Evolutionary conservation across 2,888 invertebrate genomes (phyloP), one percentile per base, ranked within the genome.

Genomic region (Euplexia lucipara): DNA sequence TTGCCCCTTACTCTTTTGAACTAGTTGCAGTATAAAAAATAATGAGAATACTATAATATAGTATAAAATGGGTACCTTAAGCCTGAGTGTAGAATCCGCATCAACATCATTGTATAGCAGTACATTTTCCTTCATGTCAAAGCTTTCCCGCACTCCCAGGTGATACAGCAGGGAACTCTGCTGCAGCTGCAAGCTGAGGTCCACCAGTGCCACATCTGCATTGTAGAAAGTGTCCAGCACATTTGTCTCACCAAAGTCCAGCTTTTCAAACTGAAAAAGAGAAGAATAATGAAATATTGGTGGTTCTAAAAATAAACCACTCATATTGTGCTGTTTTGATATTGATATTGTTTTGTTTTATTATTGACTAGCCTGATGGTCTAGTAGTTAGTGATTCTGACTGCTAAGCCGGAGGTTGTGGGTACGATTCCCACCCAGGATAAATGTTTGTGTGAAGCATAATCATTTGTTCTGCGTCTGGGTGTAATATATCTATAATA

Each of bases 191-290:
- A 99, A 95, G 37, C 99, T 98, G 81, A 99, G 96, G 92, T 99
- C 99, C 45, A 99, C 98, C 42, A 99, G 96, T 0, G 98, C 99
- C 48, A 99, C 98, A 91, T 99, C 99, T 0, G 99, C 99, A 96
- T 99, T 99, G 93, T 99, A 99, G 94, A 99, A 99, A 78, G 97
- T 97, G 89, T 99, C 99, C 84, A 99, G 93, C 0, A 98, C 98
- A 91, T 98, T 98, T 14, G 98, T 98, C 94, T 99, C 99, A 0
- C 99, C 99, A 94, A 99, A 99, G 94, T 99, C 99, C 78, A 99
- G 95, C 90, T 98, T 99, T 90, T 99, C 99, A 96, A 99, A 99
- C 98, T 98, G 94, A 68, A 96, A 96, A n/a, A 51, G 2, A 37
- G 0, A 26, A 18, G 4, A 16, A 5, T 14, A 26, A 39, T 20